Base-by-base conservation (phyloP, 2,888 invertebrate species). In the Ariolimax columbianus region DNA sequence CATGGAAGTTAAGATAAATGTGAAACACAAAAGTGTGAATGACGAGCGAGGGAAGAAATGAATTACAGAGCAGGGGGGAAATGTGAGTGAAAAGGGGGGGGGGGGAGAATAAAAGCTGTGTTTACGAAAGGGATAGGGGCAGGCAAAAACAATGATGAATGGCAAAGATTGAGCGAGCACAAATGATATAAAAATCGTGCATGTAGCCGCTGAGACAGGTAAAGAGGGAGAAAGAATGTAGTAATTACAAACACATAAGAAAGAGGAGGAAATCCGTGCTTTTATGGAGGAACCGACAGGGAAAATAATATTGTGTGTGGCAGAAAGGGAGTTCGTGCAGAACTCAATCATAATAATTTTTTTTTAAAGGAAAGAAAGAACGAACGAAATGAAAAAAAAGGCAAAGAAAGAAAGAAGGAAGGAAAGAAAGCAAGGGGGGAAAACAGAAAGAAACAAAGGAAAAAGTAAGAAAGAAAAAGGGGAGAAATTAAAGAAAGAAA, bases 161-260 rank as follows among this genome's bases (percentile, higher is more conserved):
- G 59, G 59, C 26, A n/a, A n/a, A 11, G 6, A 63, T n/a, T n/a
- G 23, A 23, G 23, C 55, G 55, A 19, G 55, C 47, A 55, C 14
- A 55, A 55, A 63, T 23, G n/a, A 63, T 63, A 63, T 6, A 63
- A n/a, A n/a, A 63, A 55, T 23, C 26, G 6, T 6, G 59, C 26
- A 63, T 4, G 11, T n/a, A 63, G n/a, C 7, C 6, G n/a, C 1
- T n/a, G 26, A 11, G 6, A 11, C 59, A 63, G 59, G 59, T n/a
- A 63, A n/a, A n/a, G n/a, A 63, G n/a, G 26, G 26, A n/a, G 59
- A n/a, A 7, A 63, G n/a, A n/a, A 23, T n/a, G n/a, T n/a, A n/a
- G 55, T 63, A 63, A 63, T 63, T n/a, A 63, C 59, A 63, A 63
- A 23, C n/a, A 63, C 26, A 63, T 63, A 63, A 63, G n/a, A 63